phyloP scores from a whole-genome alignment of 2,888 invertebrate species.

The Dolichomitus sp. region DNA sequence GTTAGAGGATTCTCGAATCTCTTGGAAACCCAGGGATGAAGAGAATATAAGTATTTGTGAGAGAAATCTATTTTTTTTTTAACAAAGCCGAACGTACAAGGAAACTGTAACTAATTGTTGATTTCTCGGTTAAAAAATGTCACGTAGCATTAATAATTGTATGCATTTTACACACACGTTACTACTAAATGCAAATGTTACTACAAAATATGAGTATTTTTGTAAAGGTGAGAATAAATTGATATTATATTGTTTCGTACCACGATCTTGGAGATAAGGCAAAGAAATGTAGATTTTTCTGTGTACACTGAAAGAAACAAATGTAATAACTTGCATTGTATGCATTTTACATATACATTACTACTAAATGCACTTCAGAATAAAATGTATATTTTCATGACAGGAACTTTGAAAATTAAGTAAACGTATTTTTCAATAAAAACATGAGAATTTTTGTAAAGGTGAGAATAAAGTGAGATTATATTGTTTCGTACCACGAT shows the following conservation, averaged over 20 bases:
- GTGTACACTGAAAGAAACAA: too few relatives aligned
- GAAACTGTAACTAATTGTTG: neutral
- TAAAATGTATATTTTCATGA: too few relatives aligned
- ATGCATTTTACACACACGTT: too few relatives aligned
- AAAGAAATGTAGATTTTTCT: constrained; percentile 19
- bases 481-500: constrained; percentile 25
- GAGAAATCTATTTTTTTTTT: too few relatives aligned
- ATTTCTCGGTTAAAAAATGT: neutral
- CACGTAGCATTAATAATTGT: too few relatives aligned
- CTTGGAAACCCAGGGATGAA: neutral
- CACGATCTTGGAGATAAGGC: neutral
- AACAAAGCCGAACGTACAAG: neutral
- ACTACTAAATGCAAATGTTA: too few relatives aligned
- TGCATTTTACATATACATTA: too few relatives aligned
- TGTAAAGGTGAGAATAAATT: neutral
- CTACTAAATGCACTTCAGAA: too few relatives aligned
- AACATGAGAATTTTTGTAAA: neutral
- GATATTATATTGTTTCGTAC: constrained; percentile 36
- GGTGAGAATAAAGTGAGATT: neutral
- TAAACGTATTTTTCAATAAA: neutral
- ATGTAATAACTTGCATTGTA: too few relatives aligned
- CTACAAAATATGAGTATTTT: neutral
- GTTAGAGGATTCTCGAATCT: constrained; percentile 23
- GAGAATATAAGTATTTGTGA: neutral
- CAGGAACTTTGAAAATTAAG: too few relatives aligned